Evolutionary conservation across 2,797 vertebrate genomes (phyloP).

Genomic region (Momotus momota): DNA sequence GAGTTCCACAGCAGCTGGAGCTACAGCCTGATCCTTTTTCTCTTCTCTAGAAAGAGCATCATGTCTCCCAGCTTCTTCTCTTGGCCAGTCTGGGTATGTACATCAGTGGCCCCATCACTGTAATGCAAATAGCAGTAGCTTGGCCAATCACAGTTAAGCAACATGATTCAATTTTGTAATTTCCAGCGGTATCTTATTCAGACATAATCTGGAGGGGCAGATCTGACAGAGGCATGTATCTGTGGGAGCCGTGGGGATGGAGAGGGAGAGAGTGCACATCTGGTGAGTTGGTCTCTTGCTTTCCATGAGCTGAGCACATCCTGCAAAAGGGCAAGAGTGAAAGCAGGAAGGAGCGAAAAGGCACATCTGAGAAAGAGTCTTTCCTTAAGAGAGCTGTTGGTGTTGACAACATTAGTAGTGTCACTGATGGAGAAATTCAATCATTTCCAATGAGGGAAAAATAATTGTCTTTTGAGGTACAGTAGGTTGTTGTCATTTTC

Average conservation of each 20-base stretch:
- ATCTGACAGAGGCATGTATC: background rate
- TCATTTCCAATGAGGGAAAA: slow-evolving; percentile 71
- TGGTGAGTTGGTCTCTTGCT: background rate
- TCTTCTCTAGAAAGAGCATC: background rate
- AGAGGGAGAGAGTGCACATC: accelerated
- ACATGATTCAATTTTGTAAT: background rate
- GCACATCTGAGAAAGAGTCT: background rate
- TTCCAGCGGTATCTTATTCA: background rate
- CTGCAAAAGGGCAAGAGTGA: background rate
- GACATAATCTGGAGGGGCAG: background rate
- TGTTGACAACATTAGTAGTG: slow-evolving; percentile 7
- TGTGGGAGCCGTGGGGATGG: accelerated
- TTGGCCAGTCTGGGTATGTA: background rate
- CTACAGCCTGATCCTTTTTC: background rate
- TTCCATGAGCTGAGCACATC: accelerated
- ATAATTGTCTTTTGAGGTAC: slow-evolving; percentile 71
- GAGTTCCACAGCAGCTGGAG: background rate
- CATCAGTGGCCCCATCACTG: accelerated
- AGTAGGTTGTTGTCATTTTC: slow-evolving; percentile 68
- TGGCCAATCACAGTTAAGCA: background rate
- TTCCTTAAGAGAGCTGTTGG: slow-evolving; percentile 22
- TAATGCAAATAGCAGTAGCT: accelerated
- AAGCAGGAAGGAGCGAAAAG: background rate
- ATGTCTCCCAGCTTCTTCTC: background rate
- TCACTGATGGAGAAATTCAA: slow-evolving; percentile 66